Evolutionary conservation across 2,888 invertebrate species (phyloP), one percentile per base, ranked within the genome.

Genomic region (Epirrhoe tristata): DNA sequence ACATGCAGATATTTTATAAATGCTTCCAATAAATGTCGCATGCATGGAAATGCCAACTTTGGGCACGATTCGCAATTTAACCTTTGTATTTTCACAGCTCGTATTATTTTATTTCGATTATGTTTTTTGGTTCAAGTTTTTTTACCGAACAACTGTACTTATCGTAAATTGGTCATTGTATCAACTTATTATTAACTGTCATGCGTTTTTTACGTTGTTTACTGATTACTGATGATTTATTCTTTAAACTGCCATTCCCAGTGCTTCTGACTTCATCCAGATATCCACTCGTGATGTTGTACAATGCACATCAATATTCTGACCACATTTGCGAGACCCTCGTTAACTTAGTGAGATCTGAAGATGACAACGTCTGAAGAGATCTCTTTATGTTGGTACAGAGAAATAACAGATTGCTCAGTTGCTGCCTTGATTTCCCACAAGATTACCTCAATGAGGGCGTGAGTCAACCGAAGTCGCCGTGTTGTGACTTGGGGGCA

Each of bases 371-470:
- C 63, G 58, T 64, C 61, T 67, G 50, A 63, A 62, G 17, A 68
- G 72, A 69, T 82, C 85, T 81, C 68, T 74, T 76, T 81, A 76
- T 57, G 75, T 73, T 83, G 87, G 84, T 81, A 76, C 73, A 69
- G 77, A 74, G 78, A 80, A 84, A 84, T 86, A 86, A 87, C 84
- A 86, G 87, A 89, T 87, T 84, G 87, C 83, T 83, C 82, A 77
- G 84, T 82, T 81, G 83, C 70, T 77, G 80, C 78, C 83, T 84
- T 89, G 89, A 90, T 89, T 90, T 90, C 90, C 90, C 90, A 81
- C 85, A 85, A 90, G 90, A 88, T 89, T 87, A 85, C 85, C 82
- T 81, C 85, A 83, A 86, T 84, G 85, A 86, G 84, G 84, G 85
- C 83, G 83, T 81, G 82, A 87, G 87, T 85, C 84, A 87, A 86